These are phyloP conservation scores for Catotricha subobsoleta DNA, from an alignment of 2,888 invertebrate genomes.

Conservation along the genomic window DNA sequence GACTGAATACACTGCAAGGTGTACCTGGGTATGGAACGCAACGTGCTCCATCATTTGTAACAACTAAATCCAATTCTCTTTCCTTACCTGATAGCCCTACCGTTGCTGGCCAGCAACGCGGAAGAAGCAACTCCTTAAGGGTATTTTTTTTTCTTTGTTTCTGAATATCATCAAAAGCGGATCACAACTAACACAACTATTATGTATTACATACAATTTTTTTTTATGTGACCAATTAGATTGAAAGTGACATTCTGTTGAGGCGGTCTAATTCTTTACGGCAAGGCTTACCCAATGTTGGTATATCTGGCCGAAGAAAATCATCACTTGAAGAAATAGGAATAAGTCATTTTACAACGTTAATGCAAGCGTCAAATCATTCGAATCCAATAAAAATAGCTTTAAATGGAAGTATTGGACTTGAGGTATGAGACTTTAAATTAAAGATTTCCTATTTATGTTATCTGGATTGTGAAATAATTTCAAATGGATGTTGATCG, in stretches of 20 bases:
- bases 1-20: conserved; percentile 33
- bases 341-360: conserved; percentile 57
- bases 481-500: too few species aligned
- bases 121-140: conserved; percentile 69
- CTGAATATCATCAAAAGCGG: too few species aligned
- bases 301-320: conserved; percentile 43
- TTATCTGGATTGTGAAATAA: too few species aligned
- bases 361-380: conserved; percentile 45
- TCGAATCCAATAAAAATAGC: conserved; percentile 68
- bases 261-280: conserved; percentile 68
- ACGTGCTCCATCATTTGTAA: conserved; percentile 53
- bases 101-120: conserved; percentile 57
- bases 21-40: conserved; percentile 41
- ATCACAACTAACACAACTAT: too few species aligned
- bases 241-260: conserved; percentile 64
- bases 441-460: too few species aligned
- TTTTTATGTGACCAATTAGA: too few species aligned
- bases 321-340: conserved; percentile 76
- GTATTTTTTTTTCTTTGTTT: conserved; percentile 30
- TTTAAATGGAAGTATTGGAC: conserved; percentile 67
- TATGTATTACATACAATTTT: too few species aligned
- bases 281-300: conserved; percentile 55
- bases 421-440: conserved; percentile 38
- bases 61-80: conserved; percentile 74
- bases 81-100: conserved; percentile 79